Evolutionary conservation across 2,113 vertebrate genomes (phyloP).

Genomic region (Lagenorhynchus albirostris): DNA sequence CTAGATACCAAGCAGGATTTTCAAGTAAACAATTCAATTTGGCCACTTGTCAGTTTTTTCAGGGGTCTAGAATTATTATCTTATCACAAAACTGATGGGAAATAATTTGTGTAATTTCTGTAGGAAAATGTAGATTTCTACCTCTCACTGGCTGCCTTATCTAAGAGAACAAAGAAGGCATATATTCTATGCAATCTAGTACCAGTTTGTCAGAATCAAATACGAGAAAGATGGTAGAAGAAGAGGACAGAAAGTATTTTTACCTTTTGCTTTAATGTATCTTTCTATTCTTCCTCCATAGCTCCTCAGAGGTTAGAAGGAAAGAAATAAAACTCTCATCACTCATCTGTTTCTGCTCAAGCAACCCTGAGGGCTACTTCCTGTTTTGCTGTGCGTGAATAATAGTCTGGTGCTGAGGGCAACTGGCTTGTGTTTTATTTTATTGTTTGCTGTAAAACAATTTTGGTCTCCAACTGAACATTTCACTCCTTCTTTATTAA

Average conservation of each 20-base stretch:
- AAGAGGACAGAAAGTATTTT: neutral
- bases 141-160: neutral
- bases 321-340: conserved; percentile 56
- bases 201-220: neutral
- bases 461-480: conserved; percentile 67
- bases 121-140: neutral
- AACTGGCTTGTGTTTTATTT: conserved; percentile 68
- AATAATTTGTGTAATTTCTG: neutral
- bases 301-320: conserved; percentile 21
- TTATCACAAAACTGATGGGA: neutral
- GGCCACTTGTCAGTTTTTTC: neutral
- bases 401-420: conserved; percentile 36
- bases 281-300: neutral
- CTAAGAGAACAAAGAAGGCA: neutral
- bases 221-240: neutral
- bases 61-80: neutral
- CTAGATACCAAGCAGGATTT: neutral
- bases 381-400: conserved; percentile 60
- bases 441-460: conserved; percentile 68
- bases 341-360: conserved; percentile 47
- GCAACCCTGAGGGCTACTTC: conserved; percentile 50
- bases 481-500: conserved; percentile 75
- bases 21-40: neutral
- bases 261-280: neutral
- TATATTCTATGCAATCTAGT: neutral